phyloP scores from a whole-genome alignment of 2,113 vertebrate genomes.

The Mohoua ochrocephala region DNA sequence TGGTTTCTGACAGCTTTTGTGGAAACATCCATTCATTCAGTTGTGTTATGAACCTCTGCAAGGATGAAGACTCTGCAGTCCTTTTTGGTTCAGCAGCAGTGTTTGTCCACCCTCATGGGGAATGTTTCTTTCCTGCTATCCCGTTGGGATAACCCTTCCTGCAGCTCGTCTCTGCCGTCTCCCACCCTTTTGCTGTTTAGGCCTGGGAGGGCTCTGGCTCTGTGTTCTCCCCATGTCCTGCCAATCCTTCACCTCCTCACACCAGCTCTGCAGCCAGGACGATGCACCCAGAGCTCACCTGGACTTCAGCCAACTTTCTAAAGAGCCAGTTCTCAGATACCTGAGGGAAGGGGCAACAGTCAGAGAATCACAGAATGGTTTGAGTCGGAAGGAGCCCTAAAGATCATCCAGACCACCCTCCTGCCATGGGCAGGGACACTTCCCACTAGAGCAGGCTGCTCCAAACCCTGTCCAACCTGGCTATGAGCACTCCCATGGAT shows the following conservation, averaged over 20 bases:
- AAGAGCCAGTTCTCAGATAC: not conserved
- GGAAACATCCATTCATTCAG: not conserved
- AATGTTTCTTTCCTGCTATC: not conserved
- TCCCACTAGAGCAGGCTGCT: not conserved
- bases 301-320: not conserved
- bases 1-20: not conserved
- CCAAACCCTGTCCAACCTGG: not conserved
- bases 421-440: not conserved
- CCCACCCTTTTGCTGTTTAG: not conserved
- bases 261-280: not conserved
- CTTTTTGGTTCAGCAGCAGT: not conserved
- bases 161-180: not conserved
- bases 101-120: not conserved
- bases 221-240: not conserved
- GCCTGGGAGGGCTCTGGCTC: not conserved
- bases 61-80: not conserved
- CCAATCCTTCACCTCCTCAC: not conserved
- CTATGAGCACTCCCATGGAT: not conserved
- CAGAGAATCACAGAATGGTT: not conserved
- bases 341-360: not conserved
- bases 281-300: not conserved
- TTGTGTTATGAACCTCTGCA: not conserved
- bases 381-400: not conserved
- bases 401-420: not conserved
- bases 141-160: not conserved